Conservation (phyloP, 2,888 invertebrate genomes). For the Calliopum simillimum region DNA sequence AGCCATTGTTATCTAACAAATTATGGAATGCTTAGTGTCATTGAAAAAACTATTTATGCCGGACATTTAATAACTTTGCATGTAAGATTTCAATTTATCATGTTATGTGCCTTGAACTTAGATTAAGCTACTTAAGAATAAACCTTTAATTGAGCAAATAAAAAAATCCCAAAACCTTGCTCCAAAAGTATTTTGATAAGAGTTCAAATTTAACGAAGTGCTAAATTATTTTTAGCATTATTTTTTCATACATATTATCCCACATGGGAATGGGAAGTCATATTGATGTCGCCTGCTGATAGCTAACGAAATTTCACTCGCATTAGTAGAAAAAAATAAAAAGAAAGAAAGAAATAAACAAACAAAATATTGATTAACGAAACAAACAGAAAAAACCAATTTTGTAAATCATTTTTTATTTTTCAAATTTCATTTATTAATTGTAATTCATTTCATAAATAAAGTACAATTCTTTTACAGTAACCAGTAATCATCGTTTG, state of each 20-base stretch:
- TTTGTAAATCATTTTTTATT: neutral
- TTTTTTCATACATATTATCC: neutral
- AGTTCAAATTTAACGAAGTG: too few relatives aligned
- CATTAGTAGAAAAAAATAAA: neutral
- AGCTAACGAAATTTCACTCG: constrained; percentile 35
- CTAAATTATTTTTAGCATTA: neutral
- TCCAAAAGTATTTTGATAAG: too few relatives aligned
- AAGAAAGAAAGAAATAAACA: neutral
- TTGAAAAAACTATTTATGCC: too few relatives aligned
- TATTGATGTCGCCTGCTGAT: neutral
- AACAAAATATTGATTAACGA: neutral
- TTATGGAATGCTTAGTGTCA: too few relatives aligned
- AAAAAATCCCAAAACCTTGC: too few relatives aligned
- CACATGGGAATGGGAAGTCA: neutral
- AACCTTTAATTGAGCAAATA: too few relatives aligned
- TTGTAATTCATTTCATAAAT: constrained; percentile 7
- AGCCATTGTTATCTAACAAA: too few relatives aligned
- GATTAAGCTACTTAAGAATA: too few relatives aligned
- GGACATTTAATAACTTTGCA: too few relatives aligned
- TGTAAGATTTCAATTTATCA: too few relatives aligned
- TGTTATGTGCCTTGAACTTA: too few relatives aligned
- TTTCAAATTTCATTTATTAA: neutral
- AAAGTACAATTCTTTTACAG: neutral
- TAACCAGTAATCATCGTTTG: neutral
- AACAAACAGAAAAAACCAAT: neutral